Percentiles rank a stretch among this genome's conserved stretches.
Conservation (phyloP, 53 echinoderm and acorn worm genomes). For the Paracentrotus lividus region DNA sequence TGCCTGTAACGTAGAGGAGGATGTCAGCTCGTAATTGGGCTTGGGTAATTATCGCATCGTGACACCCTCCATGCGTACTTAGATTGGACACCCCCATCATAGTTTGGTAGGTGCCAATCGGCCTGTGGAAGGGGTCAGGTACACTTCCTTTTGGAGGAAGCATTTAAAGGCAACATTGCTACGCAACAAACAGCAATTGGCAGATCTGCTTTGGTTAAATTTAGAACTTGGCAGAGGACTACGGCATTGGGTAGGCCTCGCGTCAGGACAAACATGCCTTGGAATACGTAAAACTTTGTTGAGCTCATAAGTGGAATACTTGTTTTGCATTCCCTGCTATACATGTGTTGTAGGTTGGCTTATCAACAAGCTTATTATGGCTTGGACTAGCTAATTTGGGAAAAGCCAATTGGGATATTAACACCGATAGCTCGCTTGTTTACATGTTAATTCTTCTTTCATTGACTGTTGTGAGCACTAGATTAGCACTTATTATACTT, state of each 20-base stretch:
- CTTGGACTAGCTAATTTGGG: not conserved
- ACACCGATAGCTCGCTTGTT: not conserved
- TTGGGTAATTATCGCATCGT: conserved; percentile 1
- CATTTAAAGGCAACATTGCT: conserved; percentile 56
- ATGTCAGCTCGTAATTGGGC: conserved; percentile 12
- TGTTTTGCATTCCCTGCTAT: not conserved
- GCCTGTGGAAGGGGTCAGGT: conserved; percentile 65
- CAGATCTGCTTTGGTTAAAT: conserved; percentile 40
- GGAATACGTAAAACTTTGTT: conserved; percentile 19
- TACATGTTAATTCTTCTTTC: not conserved
- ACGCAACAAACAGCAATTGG: conserved; percentile 64
- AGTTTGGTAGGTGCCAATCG: conserved; percentile 15
- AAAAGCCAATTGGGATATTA: conserved; percentile 27
- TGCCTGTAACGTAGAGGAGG: not conserved
- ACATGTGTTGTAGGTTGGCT: too few species aligned
- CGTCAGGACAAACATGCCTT: conserved; percentile 43
- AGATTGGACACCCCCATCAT: not conserved
- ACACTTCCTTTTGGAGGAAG: conserved; percentile 53
- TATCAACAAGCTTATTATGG: not conserved
- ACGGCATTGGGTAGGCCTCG: not conserved
- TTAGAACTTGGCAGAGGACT: conserved; percentile 29
- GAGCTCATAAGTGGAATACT: not conserved
- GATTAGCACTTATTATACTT: conserved; percentile 35
- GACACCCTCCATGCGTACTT: not conserved
- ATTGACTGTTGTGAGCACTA: conserved; percentile 26